Base-by-base conservation (phyloP, 2,797 vertebrate species). In the Neopelma chrysocephalum region DNA sequence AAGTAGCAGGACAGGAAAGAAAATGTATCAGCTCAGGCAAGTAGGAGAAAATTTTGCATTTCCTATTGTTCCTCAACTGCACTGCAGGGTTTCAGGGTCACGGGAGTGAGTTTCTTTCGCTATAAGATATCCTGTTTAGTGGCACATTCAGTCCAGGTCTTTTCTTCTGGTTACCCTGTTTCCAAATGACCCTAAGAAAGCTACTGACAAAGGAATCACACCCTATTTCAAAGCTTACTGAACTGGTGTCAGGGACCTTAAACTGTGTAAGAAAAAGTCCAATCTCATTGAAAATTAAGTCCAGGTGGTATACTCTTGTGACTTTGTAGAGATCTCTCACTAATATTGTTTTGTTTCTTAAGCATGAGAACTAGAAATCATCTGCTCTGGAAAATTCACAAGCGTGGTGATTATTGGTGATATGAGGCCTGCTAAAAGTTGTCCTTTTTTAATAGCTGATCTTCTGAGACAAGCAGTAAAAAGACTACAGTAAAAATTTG, bases 401-500 rank as follows among this genome's bases (percentile, higher is more conserved):
- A 54, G 22, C 6, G 11, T 68, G 14, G 34, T 42, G 66, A 45
- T 31, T 92, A 34, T 22, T 70, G 64, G 38, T 84, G 79, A 62
- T 60, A 47, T 0, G 4, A 94, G 31, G 29, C 53, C 60, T 61
- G 54, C 45, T 82, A 53, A 53, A 88, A 81, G 53, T 89, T 68
- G 81, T 22, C 27, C 62, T 83, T 81, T 58, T 73, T 77, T 47
- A 86, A 70, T 51, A 91, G 70, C 12, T 77, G 36, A 12, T 90
- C 54, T 64, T 92, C 89, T 58, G 71, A 90, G 54, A 61, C 40
- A 85, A 82, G 64, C 40, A 73, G 58, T 45, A 78, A 62, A 70
- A 97, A 88, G 47, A 66, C 42, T 91, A 72, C 20, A 58, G 54
- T 40, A 56, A 94, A 93, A 96, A 90, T 53, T 69, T 77, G 25